Percentiles rank a stretch among this genome's conserved stretches.
Conservation (phyloP, 1,140 invertebrate genomes). For the Hycleus phaleratus region DNA sequence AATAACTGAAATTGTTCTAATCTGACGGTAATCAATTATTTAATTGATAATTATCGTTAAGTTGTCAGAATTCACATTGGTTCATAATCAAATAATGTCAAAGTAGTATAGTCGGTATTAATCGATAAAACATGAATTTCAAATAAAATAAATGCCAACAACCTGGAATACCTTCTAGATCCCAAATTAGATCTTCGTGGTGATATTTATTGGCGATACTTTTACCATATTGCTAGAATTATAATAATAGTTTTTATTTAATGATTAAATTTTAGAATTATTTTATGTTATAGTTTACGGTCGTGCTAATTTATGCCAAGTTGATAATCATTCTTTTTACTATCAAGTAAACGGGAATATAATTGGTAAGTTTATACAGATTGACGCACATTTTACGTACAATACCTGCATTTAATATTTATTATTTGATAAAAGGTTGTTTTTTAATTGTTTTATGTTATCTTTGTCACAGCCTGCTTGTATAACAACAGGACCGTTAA, state of each 20-base stretch:
- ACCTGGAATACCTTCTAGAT: constrained; percentile 48
- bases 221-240: constrained; percentile 41
- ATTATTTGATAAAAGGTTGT: neutral
- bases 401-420: constrained; percentile 45
- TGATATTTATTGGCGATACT: constrained; percentile 48
- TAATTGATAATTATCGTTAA: neutral
- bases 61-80: constrained; percentile 58
- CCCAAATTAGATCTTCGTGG: constrained; percentile 61
- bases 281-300: neutral
- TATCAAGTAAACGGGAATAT: constrained; percentile 79
- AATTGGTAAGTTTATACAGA: constrained; percentile 57
- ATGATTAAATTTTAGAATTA: too few species aligned
- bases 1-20: constrained; percentile 54
- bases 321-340: constrained; percentile 69
- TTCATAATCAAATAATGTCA: constrained; percentile 54
- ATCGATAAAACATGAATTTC: constrained; percentile 53
- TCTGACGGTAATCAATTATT: constrained; percentile 48
- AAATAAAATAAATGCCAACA: constrained; percentile 47
- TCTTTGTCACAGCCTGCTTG: constrained; percentile 69
- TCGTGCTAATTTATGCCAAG: constrained; percentile 53
- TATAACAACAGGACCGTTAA: constrained; percentile 82
- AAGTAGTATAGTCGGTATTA: constrained; percentile 55
- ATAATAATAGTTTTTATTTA: too few species aligned
- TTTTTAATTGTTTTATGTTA: constrained; percentile 18
- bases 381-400: constrained; percentile 63